A percentile compares a stretch with the other conserved stretches of the same genome.
phyloP scores from a whole-genome alignment of 2,113 vertebrate species.

The Conger conger region DNA sequence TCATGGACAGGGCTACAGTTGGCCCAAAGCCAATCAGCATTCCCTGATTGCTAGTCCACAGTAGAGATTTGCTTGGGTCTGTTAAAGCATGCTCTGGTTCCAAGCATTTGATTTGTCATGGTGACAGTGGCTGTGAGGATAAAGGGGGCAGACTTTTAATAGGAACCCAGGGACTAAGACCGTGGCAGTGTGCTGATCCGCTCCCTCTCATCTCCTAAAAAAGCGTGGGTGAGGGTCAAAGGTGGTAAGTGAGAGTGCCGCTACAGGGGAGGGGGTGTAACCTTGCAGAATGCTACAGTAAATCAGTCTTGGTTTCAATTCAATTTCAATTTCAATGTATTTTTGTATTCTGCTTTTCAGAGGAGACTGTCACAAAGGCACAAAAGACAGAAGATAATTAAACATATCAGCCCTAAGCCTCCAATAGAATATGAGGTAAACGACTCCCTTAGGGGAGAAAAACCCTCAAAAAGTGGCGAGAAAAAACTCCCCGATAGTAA shows the following conservation, averaged over 20 bases:
- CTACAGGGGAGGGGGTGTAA: background rate
- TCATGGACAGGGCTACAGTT: background rate
- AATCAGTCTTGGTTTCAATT: too few species aligned
- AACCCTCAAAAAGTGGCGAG: too few species aligned
- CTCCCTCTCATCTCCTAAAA: background rate
- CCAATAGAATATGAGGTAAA: too few species aligned
- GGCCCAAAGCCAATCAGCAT: background rate
- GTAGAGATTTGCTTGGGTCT: background rate
- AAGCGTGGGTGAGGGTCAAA: background rate
- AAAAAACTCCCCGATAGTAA: too few species aligned
- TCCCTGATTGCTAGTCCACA: too few species aligned
- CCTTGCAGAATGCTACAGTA: background rate
- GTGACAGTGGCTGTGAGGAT: background rate
- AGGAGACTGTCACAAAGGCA: too few species aligned
- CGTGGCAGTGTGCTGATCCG: background rate
- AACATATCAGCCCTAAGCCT: too few species aligned
- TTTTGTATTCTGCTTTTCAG: too few species aligned
- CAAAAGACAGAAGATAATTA: too few species aligned
- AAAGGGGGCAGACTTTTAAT: background rate
- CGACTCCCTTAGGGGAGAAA: too few species aligned
- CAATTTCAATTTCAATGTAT: too few species aligned
- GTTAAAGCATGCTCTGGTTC: background rate
- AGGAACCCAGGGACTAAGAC: background rate
- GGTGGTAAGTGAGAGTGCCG: background rate
- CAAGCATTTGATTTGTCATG: background rate